Evolutionary conservation across 2,797 vertebrate species (phyloP).

Genomic region (Anniella stebbinsi): DNA sequence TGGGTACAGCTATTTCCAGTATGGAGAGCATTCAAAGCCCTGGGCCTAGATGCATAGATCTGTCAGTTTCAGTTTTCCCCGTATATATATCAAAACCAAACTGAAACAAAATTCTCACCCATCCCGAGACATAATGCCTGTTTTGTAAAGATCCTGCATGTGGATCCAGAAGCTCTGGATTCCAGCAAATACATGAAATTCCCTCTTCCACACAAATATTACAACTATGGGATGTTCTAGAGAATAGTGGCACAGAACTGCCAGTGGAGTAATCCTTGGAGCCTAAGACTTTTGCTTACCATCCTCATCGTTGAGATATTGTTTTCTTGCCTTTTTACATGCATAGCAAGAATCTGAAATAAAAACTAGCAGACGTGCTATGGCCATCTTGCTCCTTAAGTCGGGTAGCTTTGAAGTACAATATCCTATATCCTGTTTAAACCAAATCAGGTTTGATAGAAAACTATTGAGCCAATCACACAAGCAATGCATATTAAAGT

Average conservation of each 20-base stretch:
- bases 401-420: background rate
- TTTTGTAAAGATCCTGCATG: background rate
- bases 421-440: background rate
- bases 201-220: background rate
- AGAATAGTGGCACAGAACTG: too few species aligned
- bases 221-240: background rate
- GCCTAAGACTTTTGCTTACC: background rate
- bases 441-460: background rate
- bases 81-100: too few species aligned
- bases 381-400: background rate
- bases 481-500: constrained; percentile 28
- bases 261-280: background rate
- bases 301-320: background rate
- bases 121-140: background rate
- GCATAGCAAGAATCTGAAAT: background rate
- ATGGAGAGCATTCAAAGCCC: too few species aligned
- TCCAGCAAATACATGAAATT: background rate
- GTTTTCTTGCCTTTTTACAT: background rate
- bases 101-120: too few species aligned
- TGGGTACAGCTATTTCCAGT: too few species aligned
- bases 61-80: too few species aligned
- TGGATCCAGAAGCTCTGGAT: background rate
- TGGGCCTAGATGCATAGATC: too few species aligned
- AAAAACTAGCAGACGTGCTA: background rate
- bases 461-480: background rate